A percentile compares a stretch with the other conserved stretches of the same genome.
These are phyloP conservation scores for Macroteleia sp. DNA, from an alignment of 2,888 invertebrate species.

Conservation along the genomic window DNA sequence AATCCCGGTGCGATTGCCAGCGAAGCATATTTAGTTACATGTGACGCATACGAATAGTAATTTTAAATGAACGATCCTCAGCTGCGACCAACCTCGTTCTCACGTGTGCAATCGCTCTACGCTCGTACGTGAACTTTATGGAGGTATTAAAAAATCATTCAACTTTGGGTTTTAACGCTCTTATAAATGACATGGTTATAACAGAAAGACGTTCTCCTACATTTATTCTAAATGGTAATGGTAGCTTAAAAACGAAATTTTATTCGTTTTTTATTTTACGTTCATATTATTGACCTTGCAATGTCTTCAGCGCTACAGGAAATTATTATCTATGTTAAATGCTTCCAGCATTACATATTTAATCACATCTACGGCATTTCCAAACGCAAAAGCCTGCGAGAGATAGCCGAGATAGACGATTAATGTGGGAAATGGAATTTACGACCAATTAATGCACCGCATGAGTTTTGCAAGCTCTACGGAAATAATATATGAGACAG, in stretches of 20 bases:
- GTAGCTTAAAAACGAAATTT: too few relatives aligned
- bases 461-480: constrained; percentile 61
- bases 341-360: constrained; percentile 37
- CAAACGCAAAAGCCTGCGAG: constrained; percentile 59
- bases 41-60: too few relatives aligned
- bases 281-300: constrained; percentile 19
- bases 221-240: too few relatives aligned
- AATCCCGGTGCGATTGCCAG: too few relatives aligned
- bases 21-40: too few relatives aligned
- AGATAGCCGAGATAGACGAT: constrained; percentile 78
- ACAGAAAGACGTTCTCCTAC: too few relatives aligned
- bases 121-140: constrained; percentile 17
- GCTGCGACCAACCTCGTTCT: constrained; percentile 16
- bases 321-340: constrained; percentile 43
- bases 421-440: constrained; percentile 76
- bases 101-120: constrained; percentile 12
- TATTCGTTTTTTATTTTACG: constrained; percentile 26
- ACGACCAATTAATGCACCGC: constrained; percentile 78
- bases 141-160: constrained; percentile 32
- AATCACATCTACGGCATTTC: constrained; percentile 26
- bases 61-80: too few relatives aligned
- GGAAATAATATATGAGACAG: constrained; percentile 68
- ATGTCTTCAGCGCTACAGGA: constrained; percentile 19
- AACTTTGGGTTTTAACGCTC: constrained; percentile 15
- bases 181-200: too few relatives aligned